Evolutionary conservation across 1,140 invertebrate genomes (phyloP).

Genomic region (Scylla paramamosain): DNA sequence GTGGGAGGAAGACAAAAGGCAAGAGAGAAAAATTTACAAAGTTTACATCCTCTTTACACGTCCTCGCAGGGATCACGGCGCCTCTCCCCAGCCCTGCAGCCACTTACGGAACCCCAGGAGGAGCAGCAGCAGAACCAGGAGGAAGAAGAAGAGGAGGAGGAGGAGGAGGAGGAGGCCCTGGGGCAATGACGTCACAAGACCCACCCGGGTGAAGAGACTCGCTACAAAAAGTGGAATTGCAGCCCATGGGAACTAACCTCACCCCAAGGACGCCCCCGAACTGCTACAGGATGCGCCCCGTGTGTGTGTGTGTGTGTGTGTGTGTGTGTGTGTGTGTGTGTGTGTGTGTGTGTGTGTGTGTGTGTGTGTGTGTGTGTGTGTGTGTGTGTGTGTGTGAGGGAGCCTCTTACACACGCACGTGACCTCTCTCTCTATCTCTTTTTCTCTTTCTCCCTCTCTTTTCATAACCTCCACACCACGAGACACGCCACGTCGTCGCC

Average conservation of each 20-base stretch:
- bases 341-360: not conserved
- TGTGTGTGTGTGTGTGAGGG: not conserved
- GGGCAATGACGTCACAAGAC: not conserved
- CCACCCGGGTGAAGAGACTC: not conserved
- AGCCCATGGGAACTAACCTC: not conserved
- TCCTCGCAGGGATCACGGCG: too few species aligned
- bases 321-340: conserved; percentile 20
- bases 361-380: conserved; percentile 3
- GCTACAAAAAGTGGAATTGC: not conserved
- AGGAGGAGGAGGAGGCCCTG: too few species aligned
- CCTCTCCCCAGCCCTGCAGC: too few species aligned
- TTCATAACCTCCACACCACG: not conserved
- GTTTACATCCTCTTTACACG: too few species aligned
- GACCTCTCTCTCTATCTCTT: not conserved
- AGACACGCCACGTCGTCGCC: not conserved
- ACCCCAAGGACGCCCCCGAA: not conserved
- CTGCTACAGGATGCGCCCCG: not conserved
- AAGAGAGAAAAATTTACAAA: too few species aligned
- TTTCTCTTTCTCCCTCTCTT: too few species aligned
- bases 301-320: conserved; percentile 18
- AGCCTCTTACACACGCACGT: too few species aligned
- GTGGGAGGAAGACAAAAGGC: too few species aligned
- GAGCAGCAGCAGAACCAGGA: too few species aligned
- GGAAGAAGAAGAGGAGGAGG: too few species aligned
- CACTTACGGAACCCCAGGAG: too few species aligned